Evolutionary conservation across 2,888 invertebrate species (phyloP).

Genomic region (Meliscaeva auricollis): DNA sequence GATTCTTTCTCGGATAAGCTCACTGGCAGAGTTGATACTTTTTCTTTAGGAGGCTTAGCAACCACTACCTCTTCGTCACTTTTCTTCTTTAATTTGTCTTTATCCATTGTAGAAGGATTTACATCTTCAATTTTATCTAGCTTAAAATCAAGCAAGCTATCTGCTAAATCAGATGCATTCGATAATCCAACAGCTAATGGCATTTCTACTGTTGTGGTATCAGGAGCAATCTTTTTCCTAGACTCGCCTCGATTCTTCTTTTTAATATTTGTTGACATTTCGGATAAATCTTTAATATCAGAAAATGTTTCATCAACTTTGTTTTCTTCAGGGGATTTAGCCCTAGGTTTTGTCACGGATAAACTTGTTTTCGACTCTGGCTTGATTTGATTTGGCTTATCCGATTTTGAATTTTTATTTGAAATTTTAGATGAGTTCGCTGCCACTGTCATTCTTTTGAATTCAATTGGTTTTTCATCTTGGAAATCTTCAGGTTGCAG

Average conservation of each 20-base stretch:
- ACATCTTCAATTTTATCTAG: slow-evolving; percentile 30
- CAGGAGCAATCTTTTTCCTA: slow-evolving; percentile 38
- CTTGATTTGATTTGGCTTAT: slow-evolving; percentile 61
- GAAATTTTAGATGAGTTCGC: slow-evolving; percentile 18
- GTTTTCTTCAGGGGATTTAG: not conserved
- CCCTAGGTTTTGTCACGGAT: not conserved
- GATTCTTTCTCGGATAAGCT: slow-evolving; percentile 6
- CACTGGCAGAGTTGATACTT: not conserved
- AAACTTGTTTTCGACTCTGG: slow-evolving; percentile 44
- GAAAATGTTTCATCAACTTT: not conserved
- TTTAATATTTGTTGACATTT: not conserved
- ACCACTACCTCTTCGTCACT: not conserved
- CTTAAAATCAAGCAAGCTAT: slow-evolving; percentile 69
- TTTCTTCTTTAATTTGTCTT: slow-evolving; percentile 42
- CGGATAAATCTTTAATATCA: slow-evolving; percentile 14
- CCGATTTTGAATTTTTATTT: slow-evolving; percentile 45
- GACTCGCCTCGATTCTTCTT: slow-evolving; percentile 35
- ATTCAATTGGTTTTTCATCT: slow-evolving; percentile 74
- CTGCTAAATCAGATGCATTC: slow-evolving; percentile 71
- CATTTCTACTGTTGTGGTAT: slow-evolving; percentile 34
- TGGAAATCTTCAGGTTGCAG: slow-evolving; percentile 40
- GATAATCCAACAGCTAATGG: slow-evolving; percentile 68
- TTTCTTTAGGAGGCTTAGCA: not conserved
- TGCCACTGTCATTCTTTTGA: slow-evolving; percentile 73
- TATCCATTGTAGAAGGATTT: not conserved